phyloP scores from a whole-genome alignment of 2,113 vertebrate genomes.

The Salvelinus namaycush region DNA sequence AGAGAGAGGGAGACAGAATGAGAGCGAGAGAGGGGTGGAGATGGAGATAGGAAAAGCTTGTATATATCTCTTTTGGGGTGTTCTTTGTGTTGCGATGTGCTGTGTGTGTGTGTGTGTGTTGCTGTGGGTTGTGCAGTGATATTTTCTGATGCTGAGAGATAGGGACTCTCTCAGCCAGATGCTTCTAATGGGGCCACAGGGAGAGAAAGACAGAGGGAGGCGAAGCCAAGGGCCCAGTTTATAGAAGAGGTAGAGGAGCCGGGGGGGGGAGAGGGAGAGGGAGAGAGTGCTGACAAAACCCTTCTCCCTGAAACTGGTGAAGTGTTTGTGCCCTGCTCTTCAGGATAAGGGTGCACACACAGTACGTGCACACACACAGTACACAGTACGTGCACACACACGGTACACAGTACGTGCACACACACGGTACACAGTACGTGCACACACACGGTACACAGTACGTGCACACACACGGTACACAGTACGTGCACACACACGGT shows the following conservation, averaged over 20 bases:
- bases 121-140: background rate
- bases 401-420: too few relatives aligned
- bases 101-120: background rate
- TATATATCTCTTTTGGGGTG: background rate
- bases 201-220: slow-evolving; percentile 33
- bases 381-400: too few relatives aligned
- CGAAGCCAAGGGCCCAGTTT: background rate
- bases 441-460: too few relatives aligned
- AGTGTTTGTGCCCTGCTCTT: background rate
- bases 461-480: too few relatives aligned
- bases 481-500: too few relatives aligned
- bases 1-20: background rate
- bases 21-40: too few relatives aligned
- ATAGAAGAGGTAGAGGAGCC: slow-evolving; percentile 12
- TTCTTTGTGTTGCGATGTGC: background rate
- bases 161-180: slow-evolving; percentile 28
- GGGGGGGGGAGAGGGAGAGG: background rate
- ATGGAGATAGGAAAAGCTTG: background rate
- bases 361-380: too few relatives aligned
- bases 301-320: slow-evolving; percentile 21
- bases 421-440: too few relatives aligned
- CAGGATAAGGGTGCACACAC: background rate
- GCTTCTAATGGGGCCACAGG: slow-evolving; percentile 42
- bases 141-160: background rate
- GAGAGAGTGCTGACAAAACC: slow-evolving; percentile 38